phyloP scores from a whole-genome alignment of 2,113 vertebrate genomes.

The Callipepla californica region DNA sequence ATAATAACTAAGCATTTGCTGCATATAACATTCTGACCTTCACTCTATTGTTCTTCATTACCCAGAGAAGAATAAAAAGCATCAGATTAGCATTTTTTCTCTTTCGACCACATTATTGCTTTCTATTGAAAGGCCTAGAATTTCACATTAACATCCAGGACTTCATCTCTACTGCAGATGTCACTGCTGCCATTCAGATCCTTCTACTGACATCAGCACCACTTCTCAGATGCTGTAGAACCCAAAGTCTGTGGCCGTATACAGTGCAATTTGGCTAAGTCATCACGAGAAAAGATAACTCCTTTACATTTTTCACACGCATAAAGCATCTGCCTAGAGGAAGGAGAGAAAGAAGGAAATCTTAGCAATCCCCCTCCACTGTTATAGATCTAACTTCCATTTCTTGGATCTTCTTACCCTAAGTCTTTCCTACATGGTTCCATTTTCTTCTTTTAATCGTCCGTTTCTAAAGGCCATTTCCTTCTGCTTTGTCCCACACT shows the following conservation, averaged over 20 bases:
- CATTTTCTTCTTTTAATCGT: not conserved
- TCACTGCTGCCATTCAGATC: not conserved
- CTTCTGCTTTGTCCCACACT: not conserved
- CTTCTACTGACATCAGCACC: not conserved
- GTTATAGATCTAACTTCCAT: accelerated
- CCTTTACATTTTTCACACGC: not conserved
- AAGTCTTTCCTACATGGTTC: not conserved
- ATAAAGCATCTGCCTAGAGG: not conserved
- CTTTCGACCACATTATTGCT: not conserved
- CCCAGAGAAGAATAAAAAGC: not conserved
- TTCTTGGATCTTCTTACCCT: not conserved
- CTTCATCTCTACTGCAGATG: not conserved
- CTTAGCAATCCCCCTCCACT: too few relatives aligned
- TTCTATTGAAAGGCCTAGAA: not conserved
- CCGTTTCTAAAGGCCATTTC: not conserved
- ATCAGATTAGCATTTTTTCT: not conserved
- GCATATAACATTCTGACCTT: not conserved
- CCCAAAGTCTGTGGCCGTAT: not conserved
- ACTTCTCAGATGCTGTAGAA: not conserved
- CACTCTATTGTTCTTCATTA: not conserved
- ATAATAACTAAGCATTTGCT: not conserved
- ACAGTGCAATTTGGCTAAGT: not conserved
- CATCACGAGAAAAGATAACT: not conserved
- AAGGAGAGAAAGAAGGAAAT: not conserved
- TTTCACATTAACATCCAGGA: not conserved